Evolutionary conservation across 2,888 invertebrate species (phyloP).

Genomic region (Molorchus minor): DNA sequence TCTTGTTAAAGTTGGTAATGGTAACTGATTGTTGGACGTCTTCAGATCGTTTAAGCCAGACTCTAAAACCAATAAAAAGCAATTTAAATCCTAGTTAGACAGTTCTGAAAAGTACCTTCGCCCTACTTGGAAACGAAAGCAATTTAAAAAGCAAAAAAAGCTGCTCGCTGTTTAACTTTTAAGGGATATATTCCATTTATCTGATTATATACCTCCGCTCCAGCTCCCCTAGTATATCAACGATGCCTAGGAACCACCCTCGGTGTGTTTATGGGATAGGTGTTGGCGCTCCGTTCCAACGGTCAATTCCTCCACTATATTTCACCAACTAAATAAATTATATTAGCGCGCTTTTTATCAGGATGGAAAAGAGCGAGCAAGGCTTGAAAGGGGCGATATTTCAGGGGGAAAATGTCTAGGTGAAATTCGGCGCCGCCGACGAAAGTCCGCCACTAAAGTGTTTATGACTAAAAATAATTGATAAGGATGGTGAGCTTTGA

Average conservation of each 20-base stretch:
- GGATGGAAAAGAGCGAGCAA: not conserved
- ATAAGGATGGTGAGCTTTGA: too few species aligned
- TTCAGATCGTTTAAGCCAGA: too few species aligned
- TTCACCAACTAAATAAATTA: not conserved
- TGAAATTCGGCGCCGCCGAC: not conserved
- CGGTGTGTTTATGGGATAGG: not conserved
- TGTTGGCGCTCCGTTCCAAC: not conserved
- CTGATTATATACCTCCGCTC: not conserved
- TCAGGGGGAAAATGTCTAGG: not conserved
- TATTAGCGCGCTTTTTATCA: constrained; percentile 5
- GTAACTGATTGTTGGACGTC: too few species aligned
- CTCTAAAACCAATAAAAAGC: too few species aligned
- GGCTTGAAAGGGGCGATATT: not conserved
- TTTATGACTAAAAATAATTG: not conserved
- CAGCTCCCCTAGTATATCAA: not conserved
- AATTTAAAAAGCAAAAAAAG: not conserved
- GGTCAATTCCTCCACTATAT: not conserved
- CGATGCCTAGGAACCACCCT: not conserved
- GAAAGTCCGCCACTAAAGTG: not conserved
- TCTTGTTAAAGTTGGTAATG: too few species aligned
- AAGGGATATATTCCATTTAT: not conserved
- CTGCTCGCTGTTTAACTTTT: not conserved
- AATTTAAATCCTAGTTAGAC: too few species aligned
- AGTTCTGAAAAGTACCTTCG: too few species aligned
- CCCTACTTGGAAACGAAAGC: not conserved